Evolutionary conservation across 2,888 invertebrate genomes (phyloP), one percentile per base, ranked within the genome.

Genomic region (Imbricaverruca yamaguchii): DNA sequence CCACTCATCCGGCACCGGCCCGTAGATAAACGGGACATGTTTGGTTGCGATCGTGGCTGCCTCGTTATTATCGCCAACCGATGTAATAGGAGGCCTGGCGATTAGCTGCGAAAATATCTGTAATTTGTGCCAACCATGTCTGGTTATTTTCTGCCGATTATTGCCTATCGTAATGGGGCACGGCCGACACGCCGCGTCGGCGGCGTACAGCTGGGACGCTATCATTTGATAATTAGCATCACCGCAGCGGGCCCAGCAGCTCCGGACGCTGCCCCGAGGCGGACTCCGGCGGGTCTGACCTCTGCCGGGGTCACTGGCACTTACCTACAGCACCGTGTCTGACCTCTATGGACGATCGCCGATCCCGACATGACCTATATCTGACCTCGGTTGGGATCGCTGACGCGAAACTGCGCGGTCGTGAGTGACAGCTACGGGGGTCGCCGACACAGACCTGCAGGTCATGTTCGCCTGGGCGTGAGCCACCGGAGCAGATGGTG

Each of bases 91-190:
- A 74, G 53, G 23, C 39, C 74, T 12, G 39, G 74, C 53, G 74
- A 74, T 74, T 74, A 74, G 39, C 74, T 53, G 74, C 15, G 18
- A 53, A 74, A 74, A 74, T 74, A 74, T 74, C 74, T 74, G 74
- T 74, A 74, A 74, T 74, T 74, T 74, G 74, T 74, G 23, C 18
- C 15, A 53, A 18, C 53, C 74, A 74, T 53, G 18, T 74, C 74
- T 74, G 74, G 74, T 74, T 13, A 74, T 74, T 74, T 74, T 74
- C 74, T 39, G 74, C 15, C 74, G 74, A 74, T 74, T 74, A 74
- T 74, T 74, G 18, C 74, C 74, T 53, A 74, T 53, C 53, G 53
- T 74, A 53, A 74, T 74, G 74, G 10, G 53, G 18, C 53, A 53
- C 9, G 23, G 74, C 74, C 74, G 74, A 53, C 15, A 18, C n/a